Evolutionary conservation across 2,113 vertebrate species (phyloP).

Genomic region (Ophiodon elongatus): DNA sequence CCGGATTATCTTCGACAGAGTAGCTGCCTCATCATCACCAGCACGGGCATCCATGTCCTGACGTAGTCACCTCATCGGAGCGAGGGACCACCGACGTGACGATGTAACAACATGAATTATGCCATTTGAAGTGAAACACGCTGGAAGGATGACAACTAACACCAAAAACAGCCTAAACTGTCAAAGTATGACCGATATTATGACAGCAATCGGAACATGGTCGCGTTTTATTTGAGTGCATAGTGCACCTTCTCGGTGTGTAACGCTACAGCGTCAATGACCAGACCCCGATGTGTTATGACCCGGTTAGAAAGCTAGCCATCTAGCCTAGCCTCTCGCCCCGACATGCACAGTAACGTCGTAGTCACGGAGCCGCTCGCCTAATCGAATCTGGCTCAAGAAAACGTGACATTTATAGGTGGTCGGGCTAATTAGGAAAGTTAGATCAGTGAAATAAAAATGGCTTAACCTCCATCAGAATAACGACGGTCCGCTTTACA

Average conservation of each 20-base stretch:
- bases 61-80: constrained; percentile 27
- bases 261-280: constrained; percentile 20
- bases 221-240: not conserved
- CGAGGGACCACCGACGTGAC: no score
- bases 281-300: constrained; percentile 34
- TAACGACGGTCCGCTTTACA: not conserved
- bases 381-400: not conserved
- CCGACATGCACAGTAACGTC: not conserved
- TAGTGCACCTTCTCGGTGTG: not conserved
- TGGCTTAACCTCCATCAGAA: fast-evolving
- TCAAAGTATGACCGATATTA: not conserved
- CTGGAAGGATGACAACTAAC: not conserved
- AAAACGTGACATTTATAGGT: constrained; percentile 14
- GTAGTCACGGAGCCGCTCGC: constrained; percentile 22
- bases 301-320: constrained; percentile 68
- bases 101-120: not conserved
- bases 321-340: constrained; percentile 62
- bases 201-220: not conserved
- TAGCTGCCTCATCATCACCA: constrained; percentile 68
- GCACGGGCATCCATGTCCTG: constrained; percentile 45
- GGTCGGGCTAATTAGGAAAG: fast-evolving
- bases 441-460: fast-evolving
- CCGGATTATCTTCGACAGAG: constrained; percentile 52
- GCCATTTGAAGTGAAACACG: not conserved
- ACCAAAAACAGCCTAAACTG: not conserved